Evolutionary conservation across 2,888 invertebrate species (phyloP).

Genomic region (Tetropium fuscum): DNA sequence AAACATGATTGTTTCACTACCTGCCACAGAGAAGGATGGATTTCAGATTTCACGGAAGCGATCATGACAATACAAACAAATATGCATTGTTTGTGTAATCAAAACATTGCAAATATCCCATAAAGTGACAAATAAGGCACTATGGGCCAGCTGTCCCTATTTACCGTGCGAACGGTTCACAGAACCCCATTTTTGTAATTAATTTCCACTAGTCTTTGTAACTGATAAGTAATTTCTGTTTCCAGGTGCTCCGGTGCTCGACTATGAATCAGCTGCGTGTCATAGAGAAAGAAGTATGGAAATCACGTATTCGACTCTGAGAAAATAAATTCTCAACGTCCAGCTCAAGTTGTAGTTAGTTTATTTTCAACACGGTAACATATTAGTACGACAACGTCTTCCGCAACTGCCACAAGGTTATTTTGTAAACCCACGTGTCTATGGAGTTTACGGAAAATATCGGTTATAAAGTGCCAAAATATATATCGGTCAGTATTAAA

Average conservation of each 20-base stretch:
- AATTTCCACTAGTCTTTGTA: constrained; percentile 3
- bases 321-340: constrained; percentile 27
- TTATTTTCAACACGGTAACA: constrained; percentile 34
- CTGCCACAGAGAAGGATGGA: too few species aligned
- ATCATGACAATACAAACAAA: constrained; percentile 20
- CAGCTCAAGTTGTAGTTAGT: constrained; percentile 35
- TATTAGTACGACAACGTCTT: constrained; percentile 17
- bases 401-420: constrained; percentile 31
- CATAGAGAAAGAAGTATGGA: constrained; percentile 40
- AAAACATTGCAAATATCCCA: constrained; percentile 4
- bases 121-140: background rate
- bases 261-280: constrained; percentile 45
- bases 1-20: too few species aligned
- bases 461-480: constrained; percentile 40
- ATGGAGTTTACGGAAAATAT: constrained; percentile 29
- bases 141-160: constrained; percentile 9
- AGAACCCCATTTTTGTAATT: constrained; percentile 3
- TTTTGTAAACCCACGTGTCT: constrained; percentile 33
- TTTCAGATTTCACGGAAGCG: too few species aligned
- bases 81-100: constrained; percentile 3
- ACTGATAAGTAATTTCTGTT: constrained; percentile 16
- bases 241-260: constrained; percentile 29
- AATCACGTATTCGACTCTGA: constrained; percentile 32
- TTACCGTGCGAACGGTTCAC: background rate
- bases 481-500: constrained; percentile 38